A percentile compares a stretch with the other conserved stretches of the same genome.
Evolutionary conservation across 2,113 vertebrate species (phyloP).

Genomic region (Podarcis raffonei): DNA sequence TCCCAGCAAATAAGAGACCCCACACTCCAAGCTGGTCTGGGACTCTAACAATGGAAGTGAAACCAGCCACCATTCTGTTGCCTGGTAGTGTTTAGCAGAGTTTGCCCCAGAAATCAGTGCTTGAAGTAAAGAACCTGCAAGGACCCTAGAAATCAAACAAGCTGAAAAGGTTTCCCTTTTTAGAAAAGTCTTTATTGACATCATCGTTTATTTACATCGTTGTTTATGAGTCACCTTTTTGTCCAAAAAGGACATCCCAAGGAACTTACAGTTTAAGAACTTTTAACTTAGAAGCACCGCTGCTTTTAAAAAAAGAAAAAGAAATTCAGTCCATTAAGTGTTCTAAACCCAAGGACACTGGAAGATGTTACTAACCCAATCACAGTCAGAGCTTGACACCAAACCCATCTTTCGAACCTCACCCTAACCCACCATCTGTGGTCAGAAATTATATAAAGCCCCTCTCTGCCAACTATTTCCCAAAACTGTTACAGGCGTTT

Average conservation of each 20-base stretch:
- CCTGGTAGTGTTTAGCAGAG: background rate
- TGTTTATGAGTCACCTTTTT: background rate
- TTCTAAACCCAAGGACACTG: background rate
- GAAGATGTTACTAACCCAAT: background rate
- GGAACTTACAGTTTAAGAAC: background rate
- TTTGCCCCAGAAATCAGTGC: background rate
- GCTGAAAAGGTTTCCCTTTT: no score
- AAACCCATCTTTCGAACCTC: background rate
- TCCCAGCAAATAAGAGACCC: no score
- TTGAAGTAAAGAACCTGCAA: no score
- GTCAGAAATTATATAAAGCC: background rate
- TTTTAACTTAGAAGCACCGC: background rate
- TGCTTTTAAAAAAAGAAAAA: background rate
- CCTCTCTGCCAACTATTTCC: background rate
- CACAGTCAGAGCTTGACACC: background rate
- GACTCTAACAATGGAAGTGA: background rate
- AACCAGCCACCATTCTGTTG: background rate
- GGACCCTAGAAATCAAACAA: no score
- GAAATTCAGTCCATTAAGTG: background rate
- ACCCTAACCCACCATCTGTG: background rate
- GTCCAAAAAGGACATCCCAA: background rate
- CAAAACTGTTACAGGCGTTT: background rate
- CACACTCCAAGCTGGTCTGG: background rate
- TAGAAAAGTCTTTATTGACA: no score
- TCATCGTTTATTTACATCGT: background rate